Evolutionary conservation across 92 coral and sea anemone species (phyloP), one percentile per base, ranked within the genome.

Genomic region (Nematostella vectensis): DNA sequence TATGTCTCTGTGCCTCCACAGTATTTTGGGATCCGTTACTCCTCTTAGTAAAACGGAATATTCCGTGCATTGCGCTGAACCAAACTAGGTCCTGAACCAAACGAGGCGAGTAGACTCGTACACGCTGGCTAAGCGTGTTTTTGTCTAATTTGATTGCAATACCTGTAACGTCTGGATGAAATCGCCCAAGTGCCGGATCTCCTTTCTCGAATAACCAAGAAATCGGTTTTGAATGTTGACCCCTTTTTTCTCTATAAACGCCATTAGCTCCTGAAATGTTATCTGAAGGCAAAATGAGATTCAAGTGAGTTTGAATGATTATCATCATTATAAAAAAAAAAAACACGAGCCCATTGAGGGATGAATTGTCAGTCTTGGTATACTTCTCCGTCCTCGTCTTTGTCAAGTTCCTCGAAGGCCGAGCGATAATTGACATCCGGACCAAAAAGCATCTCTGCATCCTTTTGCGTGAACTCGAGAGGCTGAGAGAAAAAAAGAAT

Each of bases 321-420:
- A n/a, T n/a, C n/a, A n/a, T n/a, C n/a, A n/a, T n/a, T n/a, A n/a
- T n/a, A n/a, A n/a, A n/a, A n/a, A n/a, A n/a, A n/a, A n/a, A n/a
- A n/a, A n/a, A n/a, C n/a, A n/a, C n/a, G n/a, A n/a, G n/a, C n/a
- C n/a, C n/a, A n/a, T n/a, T n/a, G n/a, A n/a, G n/a, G n/a, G n/a
- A n/a, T n/a, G n/a, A n/a, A n/a, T n/a, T n/a, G n/a, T n/a, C n/a
- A n/a, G n/a, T n/a, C n/a, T n/a, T n/a, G n/a, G n/a, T n/a, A n/a
- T n/a, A 91, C 98, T 81, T 91, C 98, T 10, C 96, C 98, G 55
- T 91, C 98, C 27, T 87, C 87, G 58, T 91, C 96, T 16, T 81
- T 86, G 52, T 91, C 98, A 25, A 91, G 78, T 76, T 91, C 96
- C 61, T 80, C 88, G 71, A 91, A 91, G 30, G 98, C 98, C 28